A percentile compares a stretch with the other conserved stretches of the same genome.
phyloP scores from a whole-genome alignment of 1,140 invertebrate species.

The Aphelenchoides avenae region DNA sequence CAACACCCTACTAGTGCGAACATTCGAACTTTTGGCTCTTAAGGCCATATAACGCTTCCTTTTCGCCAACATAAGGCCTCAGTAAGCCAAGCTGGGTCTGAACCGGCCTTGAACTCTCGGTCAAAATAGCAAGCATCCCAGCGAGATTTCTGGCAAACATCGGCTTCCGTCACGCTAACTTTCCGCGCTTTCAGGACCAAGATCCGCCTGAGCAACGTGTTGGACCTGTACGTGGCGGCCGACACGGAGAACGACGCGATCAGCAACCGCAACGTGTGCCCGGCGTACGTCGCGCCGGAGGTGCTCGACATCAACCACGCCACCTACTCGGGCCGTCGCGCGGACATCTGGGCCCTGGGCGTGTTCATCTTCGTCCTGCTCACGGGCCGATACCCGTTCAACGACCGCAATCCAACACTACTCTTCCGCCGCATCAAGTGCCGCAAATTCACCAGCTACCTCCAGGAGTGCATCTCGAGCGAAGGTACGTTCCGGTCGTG shows the following conservation, averaged over 20 bases:
- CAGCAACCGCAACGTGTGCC: slow-evolving; percentile 87
- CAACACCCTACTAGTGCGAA: too few relatives aligned
- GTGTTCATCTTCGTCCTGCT: slow-evolving; percentile 87
- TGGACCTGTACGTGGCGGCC: slow-evolving; percentile 71
- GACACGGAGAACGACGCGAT: slow-evolving; percentile 70
- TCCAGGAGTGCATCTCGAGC: too few relatives aligned
- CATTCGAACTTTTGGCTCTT: too few relatives aligned
- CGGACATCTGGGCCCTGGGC: slow-evolving; percentile 92
- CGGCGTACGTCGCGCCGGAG: slow-evolving; percentile 87
- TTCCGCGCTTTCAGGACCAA: slow-evolving; percentile 84
- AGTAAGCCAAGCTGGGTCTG: too few relatives aligned
- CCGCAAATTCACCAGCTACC: too few relatives aligned
- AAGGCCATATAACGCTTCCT: too few relatives aligned
- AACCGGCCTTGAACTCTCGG: too few relatives aligned
- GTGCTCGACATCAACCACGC: slow-evolving; percentile 59
- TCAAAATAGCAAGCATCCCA: too few relatives aligned
- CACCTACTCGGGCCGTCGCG: slow-evolving; percentile 68
- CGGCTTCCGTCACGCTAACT: too few relatives aligned
- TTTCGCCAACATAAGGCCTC: too few relatives aligned
- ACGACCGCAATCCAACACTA: slow-evolving; percentile 23
- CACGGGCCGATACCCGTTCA: slow-evolving; percentile 66
- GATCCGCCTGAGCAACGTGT: slow-evolving; percentile 84
- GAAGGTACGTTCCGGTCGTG: too few relatives aligned
- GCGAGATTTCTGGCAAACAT: too few relatives aligned
- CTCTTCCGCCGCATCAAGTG: slow-evolving; percentile 25